Evolutionary conservation across 2,888 invertebrate species (phyloP).

Genomic region (Caenorhabditis doughertyi): DNA sequence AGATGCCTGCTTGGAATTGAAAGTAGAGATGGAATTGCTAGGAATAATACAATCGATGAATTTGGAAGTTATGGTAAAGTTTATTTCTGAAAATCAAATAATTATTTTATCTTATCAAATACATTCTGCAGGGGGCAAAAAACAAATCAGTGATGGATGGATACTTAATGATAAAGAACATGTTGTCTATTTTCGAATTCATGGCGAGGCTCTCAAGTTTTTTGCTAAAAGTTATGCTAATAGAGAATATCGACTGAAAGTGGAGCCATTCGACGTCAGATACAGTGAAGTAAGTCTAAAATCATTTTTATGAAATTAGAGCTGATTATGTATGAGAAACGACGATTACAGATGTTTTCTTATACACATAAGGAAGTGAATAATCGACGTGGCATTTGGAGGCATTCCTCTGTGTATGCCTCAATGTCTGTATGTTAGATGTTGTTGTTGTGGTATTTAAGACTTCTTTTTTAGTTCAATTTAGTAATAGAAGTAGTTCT

Average conservation of each 20-base stretch:
- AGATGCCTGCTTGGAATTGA: slow-evolving; percentile 58
- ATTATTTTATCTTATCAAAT: slow-evolving; percentile 2
- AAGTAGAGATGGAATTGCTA: slow-evolving; percentile 34
- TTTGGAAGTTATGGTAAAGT: slow-evolving; percentile 69
- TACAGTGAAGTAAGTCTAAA: slow-evolving; percentile 67
- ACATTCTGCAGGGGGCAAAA: slow-evolving; percentile 66
- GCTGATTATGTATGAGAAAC: neutral
- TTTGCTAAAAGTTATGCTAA: slow-evolving; percentile 61
- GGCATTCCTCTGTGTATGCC: slow-evolving; percentile 62
- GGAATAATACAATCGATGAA: slow-evolving; percentile 60
- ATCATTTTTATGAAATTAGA: neutral
- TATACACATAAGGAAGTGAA: slow-evolving; percentile 31
- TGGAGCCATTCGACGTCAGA: slow-evolving; percentile 75
- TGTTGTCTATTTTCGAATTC: slow-evolving; percentile 73
- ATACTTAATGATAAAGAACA: slow-evolving; percentile 67
- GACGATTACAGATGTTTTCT: slow-evolving; percentile 60
- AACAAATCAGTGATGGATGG: slow-evolving; percentile 72
- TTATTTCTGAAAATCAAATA: neutral
- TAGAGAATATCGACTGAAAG: slow-evolving; percentile 68
- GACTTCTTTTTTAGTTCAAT: neutral
- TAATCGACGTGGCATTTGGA: slow-evolving; percentile 62
- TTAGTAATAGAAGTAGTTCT: neutral
- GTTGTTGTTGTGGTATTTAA: slow-evolving; percentile 38
- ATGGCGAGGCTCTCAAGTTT: slow-evolving; percentile 75
- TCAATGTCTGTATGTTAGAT: slow-evolving; percentile 62